Percentiles rank a stretch among this genome's conserved stretches.
phyloP scores from a whole-genome alignment of 1,140 invertebrate species.

The Atopsyche davidsoni region DNA sequence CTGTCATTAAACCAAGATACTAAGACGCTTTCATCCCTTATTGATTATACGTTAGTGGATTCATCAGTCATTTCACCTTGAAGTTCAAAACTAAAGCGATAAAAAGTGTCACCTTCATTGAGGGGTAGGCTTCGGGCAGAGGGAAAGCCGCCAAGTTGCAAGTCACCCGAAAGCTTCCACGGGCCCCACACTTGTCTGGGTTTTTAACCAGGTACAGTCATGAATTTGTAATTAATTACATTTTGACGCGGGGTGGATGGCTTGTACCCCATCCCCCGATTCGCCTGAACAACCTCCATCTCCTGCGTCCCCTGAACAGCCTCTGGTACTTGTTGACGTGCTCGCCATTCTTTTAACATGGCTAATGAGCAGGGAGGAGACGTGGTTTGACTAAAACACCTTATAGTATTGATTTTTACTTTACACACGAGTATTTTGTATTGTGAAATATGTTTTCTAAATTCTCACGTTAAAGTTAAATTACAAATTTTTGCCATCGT shows the following conservation, averaged over 20 bases:
- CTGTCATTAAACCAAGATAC: too few relatives aligned
- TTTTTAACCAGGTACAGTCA: slow-evolving; percentile 30
- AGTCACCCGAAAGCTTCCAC: slow-evolving; percentile 15
- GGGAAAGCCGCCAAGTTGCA: slow-evolving; percentile 12
- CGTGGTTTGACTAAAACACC: background rate
- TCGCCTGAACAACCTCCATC: slow-evolving; percentile 2
- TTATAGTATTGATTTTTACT: too few relatives aligned
- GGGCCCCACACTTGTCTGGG: slow-evolving; percentile 15
- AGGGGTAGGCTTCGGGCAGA: slow-evolving; percentile 9
- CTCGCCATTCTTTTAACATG: slow-evolving; percentile 23
- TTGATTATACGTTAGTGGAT: too few relatives aligned
- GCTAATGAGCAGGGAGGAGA: slow-evolving; percentile 22
- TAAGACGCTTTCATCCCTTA: too few relatives aligned
- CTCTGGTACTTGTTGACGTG: slow-evolving; percentile 16
- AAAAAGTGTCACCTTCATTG: slow-evolving; percentile 14
- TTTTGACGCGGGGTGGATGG: slow-evolving; percentile 24
- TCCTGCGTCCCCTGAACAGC: slow-evolving; percentile 13
- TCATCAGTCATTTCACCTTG: background rate
- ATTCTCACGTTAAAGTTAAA: too few relatives aligned
- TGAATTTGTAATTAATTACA: slow-evolving; percentile 32
- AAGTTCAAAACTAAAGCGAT: background rate
- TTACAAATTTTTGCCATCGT: too few relatives aligned
- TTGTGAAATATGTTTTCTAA: too few relatives aligned
- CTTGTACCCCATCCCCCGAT: slow-evolving; percentile 1
- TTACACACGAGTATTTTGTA: too few relatives aligned